Evolutionary conservation across 2,888 invertebrate genomes (phyloP), one percentile per base, ranked within the genome.

Genomic region (Linnaemya tessellans): DNA sequence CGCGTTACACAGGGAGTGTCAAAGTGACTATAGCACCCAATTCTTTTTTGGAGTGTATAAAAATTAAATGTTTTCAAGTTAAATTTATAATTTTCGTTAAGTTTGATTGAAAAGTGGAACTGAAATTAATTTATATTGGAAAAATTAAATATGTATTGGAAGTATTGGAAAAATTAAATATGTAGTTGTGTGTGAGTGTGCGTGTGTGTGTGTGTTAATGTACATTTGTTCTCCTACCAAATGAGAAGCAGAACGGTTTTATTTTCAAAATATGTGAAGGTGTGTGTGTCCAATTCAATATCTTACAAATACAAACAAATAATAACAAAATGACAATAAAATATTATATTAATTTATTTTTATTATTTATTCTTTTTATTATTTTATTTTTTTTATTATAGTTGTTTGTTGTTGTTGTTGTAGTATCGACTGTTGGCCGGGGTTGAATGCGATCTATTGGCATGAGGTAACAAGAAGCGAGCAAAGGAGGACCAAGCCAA

Each of bases 341-440:
- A 79, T 79, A 78, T 78, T 78, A 71, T 79, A 79, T 79, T 79
- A 79, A 79, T 79, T 79, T 70, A 70, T 79, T 79, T 79, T 79
- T 60, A 78, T 78, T 78, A 78, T 78, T 78, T 78, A 70, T 78
- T 70, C 60, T 79, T 62, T 79, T 78, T 65, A 56, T 77, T 41
- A 62, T 68, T 78, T 51, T 70, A 70, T 70, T 70, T 70, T 30
- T 41, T 70, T 79, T 62, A 70, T 79, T 79, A 22, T 51, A 3
- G 30, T 30, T 30, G 30, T 5, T 3, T 30, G 30, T 30, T 30
- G 30, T 30, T 30, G 30, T n/a, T n/a, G 30, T 30, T 68, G 18
- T 60, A 13, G 9, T 25, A 41, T 62, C 51, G 54, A 51, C 35
- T 49, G 43, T 51, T 60, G 18, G 25, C 51, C 46, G 49, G 18